Base-by-base conservation (phyloP, 2,888 invertebrate species). In the Sicus ferrugineus region DNA sequence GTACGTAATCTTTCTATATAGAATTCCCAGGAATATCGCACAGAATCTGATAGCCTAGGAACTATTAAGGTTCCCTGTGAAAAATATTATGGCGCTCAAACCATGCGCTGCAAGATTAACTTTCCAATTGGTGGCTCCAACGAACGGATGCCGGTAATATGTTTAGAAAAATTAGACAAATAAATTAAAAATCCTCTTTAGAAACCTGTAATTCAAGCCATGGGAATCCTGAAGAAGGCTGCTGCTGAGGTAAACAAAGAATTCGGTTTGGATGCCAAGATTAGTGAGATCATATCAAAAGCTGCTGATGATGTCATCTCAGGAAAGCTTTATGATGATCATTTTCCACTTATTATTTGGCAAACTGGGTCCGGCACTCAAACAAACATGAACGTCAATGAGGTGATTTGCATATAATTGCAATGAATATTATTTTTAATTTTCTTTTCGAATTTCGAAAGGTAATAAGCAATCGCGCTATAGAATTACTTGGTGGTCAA, bases 291-390 rank as follows among this genome's bases (percentile, higher is more conserved):
- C 0, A 98, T 99, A 74, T 90, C 92, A 72, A 87, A 91, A 85
- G 98, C 98, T 38, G 93, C 95, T 28, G 96, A 97, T 83, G 97
- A 97, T 83, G 97, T 98, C 4, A 96, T 97, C 76, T 91, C 91
- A 67, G 98, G 98, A 67, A 93, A 95, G 84, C 88, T 98, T 63
- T 95, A 95, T 84, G 91, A 95, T 74, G 95, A 96, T 46, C 97
- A 98, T 86, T 99, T 99, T 82, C 99, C 99, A 0, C 88, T 99
- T 62, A 97, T 97, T 73, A 96, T 98, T 82, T 99, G 98, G 98
- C 99, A 99, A 88, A 99, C 99, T 0, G 99, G 99, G 6, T 98
- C 98, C 31, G 99, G 99, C 28, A 99, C 99, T 0, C 99, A 99
- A 87, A 92, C 93, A 69, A 99, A 99, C 87, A 99, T 99, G 99